Percentiles rank a stretch among this genome's conserved stretches.
Conservation (phyloP, 2,888 invertebrate genomes). For the Drosophila tripunctata region DNA sequence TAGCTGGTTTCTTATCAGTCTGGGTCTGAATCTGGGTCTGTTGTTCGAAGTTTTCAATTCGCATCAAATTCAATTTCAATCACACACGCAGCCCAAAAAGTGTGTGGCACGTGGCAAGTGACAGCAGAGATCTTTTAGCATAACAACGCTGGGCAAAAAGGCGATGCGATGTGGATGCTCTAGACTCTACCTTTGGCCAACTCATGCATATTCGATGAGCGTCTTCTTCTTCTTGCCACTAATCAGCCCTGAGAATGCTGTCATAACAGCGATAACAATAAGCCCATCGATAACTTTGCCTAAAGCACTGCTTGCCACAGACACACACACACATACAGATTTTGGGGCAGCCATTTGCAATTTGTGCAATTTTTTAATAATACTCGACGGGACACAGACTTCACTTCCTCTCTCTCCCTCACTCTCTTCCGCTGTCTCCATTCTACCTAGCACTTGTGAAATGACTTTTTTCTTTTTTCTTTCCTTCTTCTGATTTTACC, state of each 20-base stretch:
- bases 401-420: background rate
- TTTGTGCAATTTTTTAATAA: conserved; percentile 53
- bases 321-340: background rate
- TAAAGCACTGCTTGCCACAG: conserved; percentile 13
- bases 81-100: conserved; percentile 53
- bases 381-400: conserved; percentile 33
- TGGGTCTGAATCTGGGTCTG: conserved; percentile 14
- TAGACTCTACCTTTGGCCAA: conserved; percentile 65
- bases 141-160: conserved; percentile 59
- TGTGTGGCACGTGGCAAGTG: conserved; percentile 73
- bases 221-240: conserved; percentile 41
- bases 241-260: conserved; percentile 63
- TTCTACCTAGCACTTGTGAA: conserved; percentile 63
- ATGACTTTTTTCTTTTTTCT: conserved; percentile 62
- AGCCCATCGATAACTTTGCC: conserved; percentile 22
- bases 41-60: conserved; percentile 42
- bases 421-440: background rate
- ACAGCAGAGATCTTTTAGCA: conserved; percentile 74
- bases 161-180: conserved; percentile 16
- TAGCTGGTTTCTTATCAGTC: conserved; percentile 33
- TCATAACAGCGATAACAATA: conserved; percentile 74
- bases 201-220: conserved; percentile 77
- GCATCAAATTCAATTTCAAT: conserved; percentile 79
- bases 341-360: conserved; percentile 44
- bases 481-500: conserved; percentile 40